phyloP scores from a whole-genome alignment of 2,888 invertebrate species.

The Aspidiotus rigidus region DNA sequence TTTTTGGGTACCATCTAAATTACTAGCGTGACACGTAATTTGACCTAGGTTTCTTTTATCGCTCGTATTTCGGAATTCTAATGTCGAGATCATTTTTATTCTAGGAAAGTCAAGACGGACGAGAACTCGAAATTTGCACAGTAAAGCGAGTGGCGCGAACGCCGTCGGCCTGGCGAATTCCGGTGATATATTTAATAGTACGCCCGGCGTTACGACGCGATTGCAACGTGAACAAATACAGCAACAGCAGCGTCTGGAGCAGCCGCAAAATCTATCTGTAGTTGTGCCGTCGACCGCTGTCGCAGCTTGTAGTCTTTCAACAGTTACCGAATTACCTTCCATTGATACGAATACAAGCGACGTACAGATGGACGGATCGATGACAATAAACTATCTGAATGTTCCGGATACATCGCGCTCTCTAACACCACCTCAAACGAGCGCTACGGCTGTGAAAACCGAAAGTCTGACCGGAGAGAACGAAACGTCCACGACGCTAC shows the following conservation, averaged over 20 bases:
- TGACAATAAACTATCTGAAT: constrained; percentile 37
- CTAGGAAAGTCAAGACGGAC: constrained; percentile 48
- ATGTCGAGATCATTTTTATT: too few relatives aligned
- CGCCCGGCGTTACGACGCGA: constrained; percentile 75
- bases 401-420: constrained; percentile 6
- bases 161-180: constrained; percentile 32
- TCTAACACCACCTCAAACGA: not conserved
- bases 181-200: constrained; percentile 41
- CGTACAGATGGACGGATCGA: constrained; percentile 36
- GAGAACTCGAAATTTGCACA: constrained; percentile 57
- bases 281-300: constrained; percentile 38
- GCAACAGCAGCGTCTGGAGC: constrained; percentile 40
- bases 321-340: constrained; percentile 37
- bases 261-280: constrained; percentile 38
- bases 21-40: too few relatives aligned
- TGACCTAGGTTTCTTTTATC: too few relatives aligned
- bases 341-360: constrained; percentile 38
- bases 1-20: too few relatives aligned
- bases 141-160: constrained; percentile 47
- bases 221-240: constrained; percentile 52
- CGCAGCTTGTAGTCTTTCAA: constrained; percentile 37
- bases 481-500: too few relatives aligned
- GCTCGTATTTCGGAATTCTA: too few relatives aligned
- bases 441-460: too few relatives aligned
- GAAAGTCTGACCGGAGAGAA: too few relatives aligned